Evolutionary conservation across 2,888 invertebrate species (phyloP).

Genomic region (Argyresthia albistria): DNA sequence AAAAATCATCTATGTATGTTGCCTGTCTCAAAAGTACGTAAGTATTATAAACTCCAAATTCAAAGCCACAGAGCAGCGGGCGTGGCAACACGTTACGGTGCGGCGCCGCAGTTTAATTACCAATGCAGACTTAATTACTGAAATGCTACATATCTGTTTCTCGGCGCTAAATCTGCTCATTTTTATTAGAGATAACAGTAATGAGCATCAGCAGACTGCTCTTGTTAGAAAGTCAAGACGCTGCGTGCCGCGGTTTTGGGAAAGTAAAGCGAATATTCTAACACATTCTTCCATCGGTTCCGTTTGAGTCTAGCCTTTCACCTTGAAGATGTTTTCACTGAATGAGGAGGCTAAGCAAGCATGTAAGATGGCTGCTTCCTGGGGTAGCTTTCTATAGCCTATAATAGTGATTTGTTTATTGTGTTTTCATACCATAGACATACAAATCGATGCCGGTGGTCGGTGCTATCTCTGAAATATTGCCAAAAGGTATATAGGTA

Average conservation of each 20-base stretch:
- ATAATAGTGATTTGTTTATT: too few relatives aligned
- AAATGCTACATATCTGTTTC: constrained; percentile 38
- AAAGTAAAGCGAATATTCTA: constrained; percentile 37
- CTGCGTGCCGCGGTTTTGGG: constrained; percentile 35
- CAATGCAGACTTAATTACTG: constrained; percentile 43
- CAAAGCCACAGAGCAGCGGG: constrained; percentile 21
- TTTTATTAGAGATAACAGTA: constrained; percentile 30
- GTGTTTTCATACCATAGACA: too few relatives aligned
- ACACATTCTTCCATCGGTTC: constrained; percentile 31
- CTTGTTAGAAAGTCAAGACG: constrained; percentile 29
- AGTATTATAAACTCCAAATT: not conserved
- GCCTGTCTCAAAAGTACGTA: not conserved
- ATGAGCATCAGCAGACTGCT: constrained; percentile 12
- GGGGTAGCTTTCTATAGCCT: too few relatives aligned
- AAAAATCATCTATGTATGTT: not conserved
- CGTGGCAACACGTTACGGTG: constrained; percentile 37
- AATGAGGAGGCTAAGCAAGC: too few relatives aligned
- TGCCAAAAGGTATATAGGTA: not conserved
- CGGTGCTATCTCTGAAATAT: not conserved
- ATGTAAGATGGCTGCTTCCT: not conserved
- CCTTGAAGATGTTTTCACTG: constrained; percentile 8
- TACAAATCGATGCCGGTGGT: not conserved
- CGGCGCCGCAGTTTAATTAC: constrained; percentile 39
- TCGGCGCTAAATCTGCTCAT: constrained; percentile 38
- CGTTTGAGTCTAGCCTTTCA: constrained; percentile 31